These are phyloP conservation scores for Pseudochaenichthys georgianus DNA, from an alignment of 2,797 vertebrate species.

Conservation along the genomic window DNA sequence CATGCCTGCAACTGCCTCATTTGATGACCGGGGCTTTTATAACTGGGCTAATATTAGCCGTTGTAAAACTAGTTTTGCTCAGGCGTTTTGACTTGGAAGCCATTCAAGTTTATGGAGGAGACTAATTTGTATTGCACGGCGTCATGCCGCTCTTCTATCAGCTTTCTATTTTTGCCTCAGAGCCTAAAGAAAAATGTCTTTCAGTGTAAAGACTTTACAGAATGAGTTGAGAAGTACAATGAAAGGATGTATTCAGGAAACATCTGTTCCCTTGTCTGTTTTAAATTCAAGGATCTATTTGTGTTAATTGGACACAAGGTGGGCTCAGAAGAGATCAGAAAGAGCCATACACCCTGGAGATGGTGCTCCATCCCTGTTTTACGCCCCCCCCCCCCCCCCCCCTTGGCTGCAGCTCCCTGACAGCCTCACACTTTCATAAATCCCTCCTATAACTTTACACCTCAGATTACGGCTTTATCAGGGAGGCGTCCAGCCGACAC, in stretches of 20 bases:
- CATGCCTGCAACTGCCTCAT: constrained; percentile 62
- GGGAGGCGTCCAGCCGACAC: constrained; percentile 70
- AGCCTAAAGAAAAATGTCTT: neutral
- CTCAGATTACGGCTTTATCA: constrained; percentile 78
- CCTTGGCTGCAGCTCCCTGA: constrained; percentile 53
- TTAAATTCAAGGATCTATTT: constrained; percentile 14
- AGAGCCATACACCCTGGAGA: constrained; percentile 15
- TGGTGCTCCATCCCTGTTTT: constrained; percentile 28
- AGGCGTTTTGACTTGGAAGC: constrained; percentile 43
- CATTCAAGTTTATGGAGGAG: constrained; percentile 56
- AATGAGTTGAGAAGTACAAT: constrained; percentile 1
- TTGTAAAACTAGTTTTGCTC: constrained; percentile 48
- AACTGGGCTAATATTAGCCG: constrained; percentile 69
- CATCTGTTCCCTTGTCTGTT: neutral
- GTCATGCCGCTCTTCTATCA: constrained; percentile 20
- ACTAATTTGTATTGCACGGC: constrained; percentile 39
- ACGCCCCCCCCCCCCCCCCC: neutral
- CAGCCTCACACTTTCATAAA: constrained; percentile 74
- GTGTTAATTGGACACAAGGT: neutral
- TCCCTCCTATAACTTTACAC: constrained; percentile 79
- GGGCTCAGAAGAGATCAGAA: neutral
- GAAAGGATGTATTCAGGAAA: neutral
- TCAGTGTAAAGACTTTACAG: too few species aligned
- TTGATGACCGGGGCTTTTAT: constrained; percentile 42
- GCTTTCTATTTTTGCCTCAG: constrained; percentile 29